A percentile compares a stretch with the other conserved stretches of the same genome.
These are phyloP conservation scores for Telmatochromis bifrenatus DNA, from an alignment of 2,113 vertebrate species.

Conservation along the genomic window DNA sequence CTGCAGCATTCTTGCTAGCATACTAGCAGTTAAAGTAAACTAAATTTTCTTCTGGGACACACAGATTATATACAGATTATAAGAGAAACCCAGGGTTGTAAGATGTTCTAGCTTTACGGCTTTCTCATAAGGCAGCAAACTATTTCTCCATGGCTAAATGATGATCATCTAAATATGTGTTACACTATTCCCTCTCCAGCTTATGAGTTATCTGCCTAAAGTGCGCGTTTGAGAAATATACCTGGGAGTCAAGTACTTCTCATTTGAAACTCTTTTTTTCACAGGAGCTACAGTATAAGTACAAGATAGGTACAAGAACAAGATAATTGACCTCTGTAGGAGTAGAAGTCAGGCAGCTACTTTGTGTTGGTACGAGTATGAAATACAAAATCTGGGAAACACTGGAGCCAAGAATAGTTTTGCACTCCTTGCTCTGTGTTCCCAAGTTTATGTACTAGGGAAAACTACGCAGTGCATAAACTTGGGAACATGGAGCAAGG, in stretches of 20 bases:
- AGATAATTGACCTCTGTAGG: not conserved
- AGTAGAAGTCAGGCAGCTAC: not conserved
- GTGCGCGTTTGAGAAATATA: accelerated
- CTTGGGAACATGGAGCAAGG: not conserved
- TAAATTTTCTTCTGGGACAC: not conserved
- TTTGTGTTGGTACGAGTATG: not conserved
- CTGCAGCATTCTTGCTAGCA: not conserved
- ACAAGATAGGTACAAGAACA: not conserved
- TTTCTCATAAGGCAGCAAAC: not conserved
- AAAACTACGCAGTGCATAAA: not conserved
- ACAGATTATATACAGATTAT: accelerated
- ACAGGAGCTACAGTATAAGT: not conserved
- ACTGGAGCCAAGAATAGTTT: not conserved
- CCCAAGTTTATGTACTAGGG: not conserved
- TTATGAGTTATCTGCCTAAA: not conserved
- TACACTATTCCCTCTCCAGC: accelerated
- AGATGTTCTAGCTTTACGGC: accelerated
- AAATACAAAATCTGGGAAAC: not conserved
- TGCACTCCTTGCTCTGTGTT: not conserved
- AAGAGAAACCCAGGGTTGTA: accelerated
- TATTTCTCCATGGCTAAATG: not conserved
- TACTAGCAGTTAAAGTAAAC: accelerated
- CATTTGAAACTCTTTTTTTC: accelerated
- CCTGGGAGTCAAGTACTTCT: not conserved
- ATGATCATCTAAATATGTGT: not conserved